Base-by-base conservation (phyloP, 2,113 vertebrate genomes). In the Mormyrus lacerda region DNA sequence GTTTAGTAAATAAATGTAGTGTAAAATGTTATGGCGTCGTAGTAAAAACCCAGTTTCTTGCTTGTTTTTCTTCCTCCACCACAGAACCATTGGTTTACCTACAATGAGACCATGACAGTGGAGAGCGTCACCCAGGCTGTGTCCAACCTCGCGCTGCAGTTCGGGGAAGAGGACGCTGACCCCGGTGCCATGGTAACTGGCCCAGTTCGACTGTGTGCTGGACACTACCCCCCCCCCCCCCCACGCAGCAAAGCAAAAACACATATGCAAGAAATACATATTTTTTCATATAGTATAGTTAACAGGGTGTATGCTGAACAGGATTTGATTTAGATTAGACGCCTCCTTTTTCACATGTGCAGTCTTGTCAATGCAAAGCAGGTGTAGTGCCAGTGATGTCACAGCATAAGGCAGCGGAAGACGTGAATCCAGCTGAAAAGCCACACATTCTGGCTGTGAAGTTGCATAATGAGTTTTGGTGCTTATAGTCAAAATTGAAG, bases 21-120 rank as follows among this genome's bases (percentile, higher is more conserved):
- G 24, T 61, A 5, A 11, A 5, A 11, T 65, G 58, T 65, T 65
- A 27, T 65, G n/a, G 24, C n/a, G 27, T 65, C 58, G 2, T 69
- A 27, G 10, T 10, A 69, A 4, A 69, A 69, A 31, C 61, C 61
- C n/a, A 4, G 1, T 69, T 69, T 44, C 39, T 42, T 42, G 76
- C 76, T 84, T 27, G 39, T 1, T 47, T 0, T 65, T 85, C 8
- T 76, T 90, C 21, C 45, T 89, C 35, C 39, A 6, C 39, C 39
- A 61, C 89, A 99, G 98, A 99, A 99, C 93, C 98, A 99, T 91
- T 99, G 98, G 98, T 99, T 99, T 92, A 99, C 98, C 87, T 99
- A 99, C 94, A 99, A 99, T 10, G 98, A 99, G 92, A 99, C 97
- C 0, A 99, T 99, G 98, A 99, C 98, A 0, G 98, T 99, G 91